These are phyloP conservation scores for Lasioglossum pauxillum DNA, from an alignment of 2,888 invertebrate genomes.

Conservation along the genomic window DNA sequence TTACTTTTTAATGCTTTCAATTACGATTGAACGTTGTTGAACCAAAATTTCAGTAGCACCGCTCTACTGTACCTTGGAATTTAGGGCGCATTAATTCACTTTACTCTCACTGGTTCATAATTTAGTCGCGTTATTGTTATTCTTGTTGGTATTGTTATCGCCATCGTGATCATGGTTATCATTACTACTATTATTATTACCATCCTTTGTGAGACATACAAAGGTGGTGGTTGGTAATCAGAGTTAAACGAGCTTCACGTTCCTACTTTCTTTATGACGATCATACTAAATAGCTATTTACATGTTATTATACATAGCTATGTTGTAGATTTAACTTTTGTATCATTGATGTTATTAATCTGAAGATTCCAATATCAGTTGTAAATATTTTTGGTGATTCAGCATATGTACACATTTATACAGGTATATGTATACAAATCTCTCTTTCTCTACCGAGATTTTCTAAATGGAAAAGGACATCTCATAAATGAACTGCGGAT, in stretches of 20 bases:
- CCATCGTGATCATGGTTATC: neutral
- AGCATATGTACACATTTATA: neutral
- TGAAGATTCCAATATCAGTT: neutral
- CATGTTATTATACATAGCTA: neutral
- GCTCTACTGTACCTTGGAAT: neutral
- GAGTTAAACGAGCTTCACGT: neutral
- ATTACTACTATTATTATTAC: neutral
- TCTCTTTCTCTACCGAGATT: no score
- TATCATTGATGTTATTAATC: neutral
- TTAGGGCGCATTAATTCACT: neutral
- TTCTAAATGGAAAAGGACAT: no score
- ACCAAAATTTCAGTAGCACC: neutral
- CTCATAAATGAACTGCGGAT: no score
- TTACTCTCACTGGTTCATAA: neutral
- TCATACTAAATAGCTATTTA: neutral
- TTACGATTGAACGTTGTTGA: no score
- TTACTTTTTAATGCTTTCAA: no score
- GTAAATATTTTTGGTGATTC: neutral
- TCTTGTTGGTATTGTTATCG: neutral
- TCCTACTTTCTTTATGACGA: neutral
- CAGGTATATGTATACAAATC: no score
- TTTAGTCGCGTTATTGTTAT: neutral
- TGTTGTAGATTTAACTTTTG: neutral
- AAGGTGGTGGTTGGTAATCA: neutral
- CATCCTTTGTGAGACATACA: neutral